Base-by-base conservation (phyloP, 2,797 vertebrate species). In the Poecilia velifera region DNA sequence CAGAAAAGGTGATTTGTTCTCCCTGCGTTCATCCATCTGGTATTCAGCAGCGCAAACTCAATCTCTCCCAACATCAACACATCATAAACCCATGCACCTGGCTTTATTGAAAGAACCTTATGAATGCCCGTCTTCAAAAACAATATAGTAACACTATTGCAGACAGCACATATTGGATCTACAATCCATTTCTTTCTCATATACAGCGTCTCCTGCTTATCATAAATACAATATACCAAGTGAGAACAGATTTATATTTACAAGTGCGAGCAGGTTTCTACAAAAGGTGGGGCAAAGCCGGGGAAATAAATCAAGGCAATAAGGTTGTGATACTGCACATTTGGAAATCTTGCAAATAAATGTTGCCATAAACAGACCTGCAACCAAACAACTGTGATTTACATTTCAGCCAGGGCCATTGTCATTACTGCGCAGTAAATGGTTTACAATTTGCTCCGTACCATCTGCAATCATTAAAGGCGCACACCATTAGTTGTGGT, bases 51-150 rank as follows among this genome's bases (percentile, higher is more conserved):
- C 90, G 90, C 92, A 94, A 93, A 95, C 94, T 94, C 95, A 96
- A 96, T 96, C 94, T 95, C 94, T 93, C 86, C 93, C 90, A 92
- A 93, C 94, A 95, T 96, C 95, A 95, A 94, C 95, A 96, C 95
- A 95, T 95, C 94, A 95, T 95, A 95, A 95, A 95, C 85, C 94
- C 87, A 91, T 88, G 91, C 93, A 95, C 93, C 94, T 93, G 93
- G 91, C 92, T 93, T 95, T 95, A 95, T 96, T 96, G 95, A 94
- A 94, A 92, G 87, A 94, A 93, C 92, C 93, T 94, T 91, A 93
- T 94, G 94, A 95, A 93, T 91, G 85, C 90, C 88, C 59, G 88
- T 92, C 93, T 93, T 93, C 86, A 90, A 93, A 94, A 95, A 94
- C 92, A 96, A 95, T 95, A 95, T 92, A 91, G 92, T 90, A 90